Evolutionary conservation across 1,140 invertebrate species (phyloP), one percentile per base, ranked within the genome.

Genomic region (Saccostrea glomerata): DNA sequence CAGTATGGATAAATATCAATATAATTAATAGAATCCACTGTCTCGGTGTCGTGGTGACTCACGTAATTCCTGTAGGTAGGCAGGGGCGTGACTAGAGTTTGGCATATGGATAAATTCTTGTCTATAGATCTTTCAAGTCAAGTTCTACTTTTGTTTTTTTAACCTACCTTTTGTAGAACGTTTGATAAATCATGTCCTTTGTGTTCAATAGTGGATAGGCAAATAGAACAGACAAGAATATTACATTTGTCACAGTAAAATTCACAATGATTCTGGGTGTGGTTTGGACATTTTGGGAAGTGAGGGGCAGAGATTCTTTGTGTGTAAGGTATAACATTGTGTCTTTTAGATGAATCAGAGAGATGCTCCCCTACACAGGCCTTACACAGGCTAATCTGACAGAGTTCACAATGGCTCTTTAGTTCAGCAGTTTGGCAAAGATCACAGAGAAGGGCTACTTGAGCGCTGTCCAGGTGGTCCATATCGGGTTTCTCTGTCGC

Each of bases 381-480:
- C 5, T 20, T 63, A 20, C 58, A 63, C 17, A 63, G n/a, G 17
- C 7, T 63, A 20, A 20, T 63, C 3, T 63, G 58, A 63, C 58
- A 63, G n/a, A 63, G 58, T 63, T 63, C 58, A 63, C 58, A 63
- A n/a, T 63, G 58, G 58, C 58, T 63, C 58, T 63, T 17, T 63
- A 63, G 7, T 6, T 15, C 17, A n/a, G 5, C 58, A 0, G 17
- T 63, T 63, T 63, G 17, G n/a, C 58, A 63, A 0, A 63, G 15
- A 6, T 63, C 58, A 63, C 58, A 63, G 17, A 63, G 15, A 6
- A 63, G 58, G 15, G 17, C 15, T 2, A 6, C 58, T 20, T 63
- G 58, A 17, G 15, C 58, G 6, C 58, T 63, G 58, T 7, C 0
- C 0, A 20, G 58, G 6, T 15, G 58, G 58, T 63, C 58, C 58